Evolutionary conservation across 2,888 invertebrate genomes (phyloP), one percentile per base, ranked within the genome.

Genomic region (Dexiosoma caninum): DNA sequence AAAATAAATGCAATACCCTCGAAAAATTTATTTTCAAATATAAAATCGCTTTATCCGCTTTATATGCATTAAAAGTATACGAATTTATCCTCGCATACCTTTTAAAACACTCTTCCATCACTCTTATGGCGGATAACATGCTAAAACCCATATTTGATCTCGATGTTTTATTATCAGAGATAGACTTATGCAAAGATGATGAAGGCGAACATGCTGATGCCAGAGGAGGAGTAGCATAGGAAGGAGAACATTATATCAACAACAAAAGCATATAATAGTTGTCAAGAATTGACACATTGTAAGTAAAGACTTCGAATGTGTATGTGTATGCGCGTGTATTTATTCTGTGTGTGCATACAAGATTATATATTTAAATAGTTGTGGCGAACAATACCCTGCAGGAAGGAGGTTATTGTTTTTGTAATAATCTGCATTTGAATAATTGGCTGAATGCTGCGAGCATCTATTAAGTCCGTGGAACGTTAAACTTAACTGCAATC

Each of bases 41-140:
- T n/a, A n/a, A n/a, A n/a, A n/a, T 19, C 42, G 2, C 42, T 44
- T 2, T 19, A 16, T 2, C 19, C 12, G 19, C 10, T 19, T 19
- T 7, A 21, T 19, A n/a, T 55, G 57, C 19, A 37, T 42, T 7
- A 5, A 9, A 42, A 23, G 14, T 6, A 40, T 59, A 14, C 9
- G 14, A 23, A 42, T 42, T 42, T n/a, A 27, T 16, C 16, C 40
- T 42, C 40, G 9, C 23, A 42, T 40, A 40, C 40, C 27, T 42
- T 59, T 12, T 6, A 19, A 60, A n/a, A n/a, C 44, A 30, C 75
- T 59, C 35, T 64, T 64, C 30, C 62, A 72, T 46, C 72, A 67
- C 60, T 53, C 67, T 78, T 69, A 62, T 66, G 44, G 44, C 35
- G 66, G 60, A 60, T 62, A 75, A 75, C 75, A 76, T 35, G 51